A percentile compares a stretch with the other conserved stretches of the same genome.
These are phyloP conservation scores for Mimas tiliae DNA, from an alignment of 2,888 invertebrate genomes.

Conservation along the genomic window DNA sequence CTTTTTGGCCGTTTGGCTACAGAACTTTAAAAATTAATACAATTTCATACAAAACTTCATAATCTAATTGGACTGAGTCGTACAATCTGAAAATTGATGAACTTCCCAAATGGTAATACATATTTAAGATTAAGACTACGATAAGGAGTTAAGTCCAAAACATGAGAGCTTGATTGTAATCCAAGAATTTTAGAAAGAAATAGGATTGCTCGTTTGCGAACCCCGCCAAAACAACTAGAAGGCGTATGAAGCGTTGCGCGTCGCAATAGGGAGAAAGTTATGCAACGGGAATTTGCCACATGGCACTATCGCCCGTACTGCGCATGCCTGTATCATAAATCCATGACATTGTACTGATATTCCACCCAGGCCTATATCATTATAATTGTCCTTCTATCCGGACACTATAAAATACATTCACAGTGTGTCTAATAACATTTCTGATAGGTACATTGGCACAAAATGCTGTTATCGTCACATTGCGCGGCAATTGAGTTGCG, in stretches of 20 bases:
- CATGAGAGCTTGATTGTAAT: too few species aligned
- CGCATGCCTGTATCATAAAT: slow-evolving; percentile 64
- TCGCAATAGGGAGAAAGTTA: slow-evolving; percentile 60
- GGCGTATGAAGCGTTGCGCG: slow-evolving; percentile 1
- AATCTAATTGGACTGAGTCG: too few species aligned
- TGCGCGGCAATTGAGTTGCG: not conserved
- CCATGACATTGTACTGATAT: slow-evolving; percentile 56
- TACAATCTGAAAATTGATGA: too few species aligned
- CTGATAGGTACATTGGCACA: not conserved
- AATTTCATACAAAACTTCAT: too few species aligned
- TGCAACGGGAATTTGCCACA: slow-evolving; percentile 78
- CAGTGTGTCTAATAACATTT: not conserved
- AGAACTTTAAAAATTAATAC: too few species aligned
- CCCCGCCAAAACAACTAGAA: slow-evolving; percentile 9
- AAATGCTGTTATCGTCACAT: not conserved
- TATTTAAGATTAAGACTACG: too few species aligned
- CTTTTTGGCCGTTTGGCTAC: too few species aligned
- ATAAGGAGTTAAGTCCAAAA: too few species aligned
- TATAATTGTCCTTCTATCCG: slow-evolving; percentile 23
- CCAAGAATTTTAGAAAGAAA: not conserved
- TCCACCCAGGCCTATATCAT: slow-evolving; percentile 26
- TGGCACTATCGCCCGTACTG: slow-evolving; percentile 58
- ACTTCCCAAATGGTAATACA: too few species aligned
- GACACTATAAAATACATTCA: slow-evolving; percentile 3
- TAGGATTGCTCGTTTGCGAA: not conserved